These are phyloP conservation scores for Xiphias gladius DNA, from an alignment of 2,113 vertebrate species.

Conservation along the genomic window DNA sequence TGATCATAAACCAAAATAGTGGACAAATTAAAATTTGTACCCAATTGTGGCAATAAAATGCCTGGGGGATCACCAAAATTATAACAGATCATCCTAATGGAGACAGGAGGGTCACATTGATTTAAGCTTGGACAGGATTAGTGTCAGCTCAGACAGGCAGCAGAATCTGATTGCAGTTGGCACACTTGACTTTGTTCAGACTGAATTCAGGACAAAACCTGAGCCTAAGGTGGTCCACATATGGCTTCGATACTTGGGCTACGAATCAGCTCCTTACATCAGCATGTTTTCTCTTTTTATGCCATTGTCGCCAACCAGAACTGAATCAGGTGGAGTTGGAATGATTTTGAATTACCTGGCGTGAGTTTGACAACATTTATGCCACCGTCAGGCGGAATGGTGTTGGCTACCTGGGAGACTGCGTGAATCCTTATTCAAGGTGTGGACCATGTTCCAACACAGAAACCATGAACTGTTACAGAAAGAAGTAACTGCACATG, in stretches of 20 bases:
- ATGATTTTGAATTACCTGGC: slow-evolving; percentile 12
- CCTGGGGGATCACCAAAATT: background rate
- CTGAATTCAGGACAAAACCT: slow-evolving; percentile 6
- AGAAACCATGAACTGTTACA: slow-evolving; percentile 31
- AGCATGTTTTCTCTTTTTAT: slow-evolving; percentile 15
- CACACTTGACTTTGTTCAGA: slow-evolving; percentile 7
- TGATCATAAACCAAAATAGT: background rate
- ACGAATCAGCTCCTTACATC: slow-evolving; percentile 2
- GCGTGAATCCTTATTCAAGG: slow-evolving; percentile 6
- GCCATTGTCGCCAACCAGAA: slow-evolving; percentile 14
- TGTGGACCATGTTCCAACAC: slow-evolving; percentile 28
- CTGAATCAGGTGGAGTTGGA: slow-evolving; percentile 29
- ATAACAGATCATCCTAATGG: background rate
- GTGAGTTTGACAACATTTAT: background rate
- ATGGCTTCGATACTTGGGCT: slow-evolving; percentile 15
- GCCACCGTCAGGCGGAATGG: slow-evolving; percentile 9
- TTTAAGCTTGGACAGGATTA: slow-evolving; percentile 18
- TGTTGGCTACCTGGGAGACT: slow-evolving; percentile 2
- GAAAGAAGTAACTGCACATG: slow-evolving; percentile 28
- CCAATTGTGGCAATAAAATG: background rate
- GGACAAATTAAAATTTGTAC: background rate
- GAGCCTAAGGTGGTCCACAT: slow-evolving; percentile 19
- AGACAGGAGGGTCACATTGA: background rate
- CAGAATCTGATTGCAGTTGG: background rate
- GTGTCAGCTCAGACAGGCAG: slow-evolving; percentile 4